phyloP scores from a whole-genome alignment of 2,888 invertebrate genomes.

The Cecidostiba fungosa region DNA sequence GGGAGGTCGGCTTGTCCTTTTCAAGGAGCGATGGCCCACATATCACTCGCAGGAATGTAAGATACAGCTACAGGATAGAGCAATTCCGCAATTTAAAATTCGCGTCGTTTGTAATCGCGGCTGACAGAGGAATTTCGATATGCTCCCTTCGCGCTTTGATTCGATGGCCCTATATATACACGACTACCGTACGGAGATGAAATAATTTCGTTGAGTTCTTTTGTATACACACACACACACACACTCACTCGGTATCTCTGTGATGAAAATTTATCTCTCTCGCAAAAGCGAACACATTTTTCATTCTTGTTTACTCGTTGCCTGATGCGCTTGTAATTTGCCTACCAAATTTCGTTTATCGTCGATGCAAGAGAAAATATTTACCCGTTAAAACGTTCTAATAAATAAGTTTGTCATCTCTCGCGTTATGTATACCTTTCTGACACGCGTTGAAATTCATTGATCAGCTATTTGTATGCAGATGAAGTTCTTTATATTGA shows the following conservation, averaged over 20 bases:
- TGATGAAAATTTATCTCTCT: background rate
- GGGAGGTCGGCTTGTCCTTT: slow-evolving; percentile 7
- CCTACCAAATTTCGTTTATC: too few species aligned
- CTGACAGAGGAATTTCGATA: slow-evolving; percentile 42
- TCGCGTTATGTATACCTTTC: background rate
- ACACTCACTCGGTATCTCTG: background rate
- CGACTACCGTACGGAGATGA: background rate
- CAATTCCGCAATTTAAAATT: slow-evolving; percentile 35
- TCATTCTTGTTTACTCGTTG: too few species aligned
- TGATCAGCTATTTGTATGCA: background rate
- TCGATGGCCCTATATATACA: background rate
- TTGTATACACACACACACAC: background rate
- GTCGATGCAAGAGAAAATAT: too few species aligned
- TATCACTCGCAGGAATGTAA: slow-evolving; percentile 34
- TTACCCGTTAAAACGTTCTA: too few species aligned
- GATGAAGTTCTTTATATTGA: background rate
- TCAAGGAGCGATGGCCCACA: slow-evolving; percentile 17
- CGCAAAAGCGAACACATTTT: too few species aligned
- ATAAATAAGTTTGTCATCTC: background rate
- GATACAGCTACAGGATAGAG: background rate
- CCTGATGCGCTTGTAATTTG: too few species aligned
- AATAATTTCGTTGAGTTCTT: background rate
- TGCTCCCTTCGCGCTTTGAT: slow-evolving; percentile 4
- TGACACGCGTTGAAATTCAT: background rate
- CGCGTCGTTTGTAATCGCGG: slow-evolving; percentile 27